Evolutionary conservation across 64 coral and sea anemone genomes (phyloP).

Genomic region (Porites australiensis): DNA sequence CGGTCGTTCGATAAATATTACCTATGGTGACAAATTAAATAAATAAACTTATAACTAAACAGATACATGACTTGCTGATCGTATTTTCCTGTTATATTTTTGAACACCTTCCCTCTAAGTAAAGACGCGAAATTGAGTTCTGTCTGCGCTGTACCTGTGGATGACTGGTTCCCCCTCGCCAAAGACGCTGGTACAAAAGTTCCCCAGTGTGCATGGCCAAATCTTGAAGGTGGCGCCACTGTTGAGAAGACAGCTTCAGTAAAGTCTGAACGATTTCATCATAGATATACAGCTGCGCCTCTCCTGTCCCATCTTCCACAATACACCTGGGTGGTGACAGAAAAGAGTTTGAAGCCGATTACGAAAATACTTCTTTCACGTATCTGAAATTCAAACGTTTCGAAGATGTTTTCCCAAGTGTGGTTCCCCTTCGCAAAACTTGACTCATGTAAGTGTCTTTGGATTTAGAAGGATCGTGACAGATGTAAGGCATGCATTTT

Average conservation of each 20-base stretch:
- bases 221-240: slow-evolving; percentile 65
- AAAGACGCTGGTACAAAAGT: slow-evolving; percentile 70
- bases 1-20: no score
- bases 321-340: slow-evolving; percentile 59
- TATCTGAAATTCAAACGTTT: background rate
- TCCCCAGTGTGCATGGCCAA: slow-evolving; percentile 74
- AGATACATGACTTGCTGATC: no score
- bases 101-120: background rate
- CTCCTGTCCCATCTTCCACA: slow-evolving; percentile 81
- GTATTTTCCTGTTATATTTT: no score
- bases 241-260: slow-evolving; percentile 59
- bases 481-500: no score
- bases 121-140: no score
- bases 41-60: no score
- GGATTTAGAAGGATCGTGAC: no score
- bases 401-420: background rate
- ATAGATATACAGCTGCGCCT: slow-evolving; percentile 73
- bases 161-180: slow-evolving; percentile 12
- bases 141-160: slow-evolving; percentile 18
- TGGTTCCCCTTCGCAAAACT: no score
- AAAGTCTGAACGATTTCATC: slow-evolving; percentile 61
- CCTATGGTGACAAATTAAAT: no score
- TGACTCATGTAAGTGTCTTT: no score
- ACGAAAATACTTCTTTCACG: no score
- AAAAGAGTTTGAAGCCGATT: background rate